phyloP scores from a whole-genome alignment of 2,888 invertebrate species.

The Eristalinus aeneus region DNA sequence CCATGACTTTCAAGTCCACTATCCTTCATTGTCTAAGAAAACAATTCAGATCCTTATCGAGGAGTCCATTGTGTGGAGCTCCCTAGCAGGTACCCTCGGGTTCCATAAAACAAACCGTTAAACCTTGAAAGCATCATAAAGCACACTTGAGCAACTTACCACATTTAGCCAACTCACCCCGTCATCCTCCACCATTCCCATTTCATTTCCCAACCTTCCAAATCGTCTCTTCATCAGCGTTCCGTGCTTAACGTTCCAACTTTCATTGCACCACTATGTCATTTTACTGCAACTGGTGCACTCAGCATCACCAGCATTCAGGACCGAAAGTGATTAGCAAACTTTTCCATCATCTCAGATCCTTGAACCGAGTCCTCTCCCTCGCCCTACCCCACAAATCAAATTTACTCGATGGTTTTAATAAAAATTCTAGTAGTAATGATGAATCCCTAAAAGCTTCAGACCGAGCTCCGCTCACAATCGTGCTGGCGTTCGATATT shows the following conservation, averaged over 20 bases:
- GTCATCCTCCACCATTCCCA: background rate
- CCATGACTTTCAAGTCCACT: too few relatives aligned
- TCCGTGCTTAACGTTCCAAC: background rate
- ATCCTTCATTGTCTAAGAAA: too few relatives aligned
- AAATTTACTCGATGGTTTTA: slow-evolving; percentile 22
- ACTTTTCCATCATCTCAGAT: background rate
- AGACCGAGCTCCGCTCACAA: background rate
- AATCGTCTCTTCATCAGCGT: background rate
- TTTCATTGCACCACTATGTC: background rate
- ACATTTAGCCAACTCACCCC: background rate
- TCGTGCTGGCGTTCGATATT: background rate
- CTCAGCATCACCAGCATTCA: background rate
- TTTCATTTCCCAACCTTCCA: background rate
- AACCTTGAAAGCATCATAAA: background rate
- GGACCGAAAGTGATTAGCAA: background rate
- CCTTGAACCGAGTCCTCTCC: background rate
- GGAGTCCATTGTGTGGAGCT: too few relatives aligned
- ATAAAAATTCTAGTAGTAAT: slow-evolving; percentile 29
- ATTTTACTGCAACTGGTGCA: background rate
- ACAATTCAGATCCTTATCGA: background rate
- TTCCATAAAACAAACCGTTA: background rate
- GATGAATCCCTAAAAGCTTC: slow-evolving; percentile 24
- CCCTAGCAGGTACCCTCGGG: background rate
- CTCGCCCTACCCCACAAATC: background rate
- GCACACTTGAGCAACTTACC: background rate